These are phyloP conservation scores for Poecile montanus DNA, from an alignment of 2,797 vertebrate genomes.

Conservation along the genomic window DNA sequence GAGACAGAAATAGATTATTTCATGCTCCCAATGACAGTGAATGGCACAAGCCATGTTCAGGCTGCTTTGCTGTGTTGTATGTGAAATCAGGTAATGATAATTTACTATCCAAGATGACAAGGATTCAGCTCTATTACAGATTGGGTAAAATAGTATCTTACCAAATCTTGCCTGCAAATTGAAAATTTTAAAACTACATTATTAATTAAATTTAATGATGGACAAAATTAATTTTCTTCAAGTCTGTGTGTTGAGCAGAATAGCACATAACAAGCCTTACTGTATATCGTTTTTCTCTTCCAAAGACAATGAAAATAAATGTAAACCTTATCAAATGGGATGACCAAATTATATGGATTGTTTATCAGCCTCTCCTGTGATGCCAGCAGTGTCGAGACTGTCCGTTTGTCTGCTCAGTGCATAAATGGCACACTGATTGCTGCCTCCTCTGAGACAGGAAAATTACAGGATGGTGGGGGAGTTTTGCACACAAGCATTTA, in stretches of 20 bases:
- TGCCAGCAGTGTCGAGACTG: background rate
- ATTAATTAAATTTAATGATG: background rate
- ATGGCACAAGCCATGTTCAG: background rate
- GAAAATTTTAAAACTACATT: background rate
- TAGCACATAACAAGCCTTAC: background rate
- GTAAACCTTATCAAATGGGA: background rate
- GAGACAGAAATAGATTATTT: conserved; percentile 37
- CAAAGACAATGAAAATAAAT: background rate
- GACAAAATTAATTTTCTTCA: background rate
- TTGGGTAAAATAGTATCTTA: background rate
- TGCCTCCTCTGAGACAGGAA: background rate
- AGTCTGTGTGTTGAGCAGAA: background rate
- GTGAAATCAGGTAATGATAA: background rate
- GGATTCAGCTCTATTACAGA: background rate
- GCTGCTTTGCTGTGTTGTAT: background rate
- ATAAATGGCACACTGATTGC: background rate
- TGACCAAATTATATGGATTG: background rate
- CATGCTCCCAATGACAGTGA: background rate
- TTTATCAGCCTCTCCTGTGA: conserved; percentile 15
- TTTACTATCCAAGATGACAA: background rate
- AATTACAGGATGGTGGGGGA: background rate
- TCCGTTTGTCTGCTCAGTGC: background rate
- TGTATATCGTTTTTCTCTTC: background rate
- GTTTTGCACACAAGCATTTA: background rate
- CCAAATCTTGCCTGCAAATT: background rate